phyloP scores from a whole-genome alignment of 2,797 vertebrate species.

The Basileuterus tristriatus region DNA sequence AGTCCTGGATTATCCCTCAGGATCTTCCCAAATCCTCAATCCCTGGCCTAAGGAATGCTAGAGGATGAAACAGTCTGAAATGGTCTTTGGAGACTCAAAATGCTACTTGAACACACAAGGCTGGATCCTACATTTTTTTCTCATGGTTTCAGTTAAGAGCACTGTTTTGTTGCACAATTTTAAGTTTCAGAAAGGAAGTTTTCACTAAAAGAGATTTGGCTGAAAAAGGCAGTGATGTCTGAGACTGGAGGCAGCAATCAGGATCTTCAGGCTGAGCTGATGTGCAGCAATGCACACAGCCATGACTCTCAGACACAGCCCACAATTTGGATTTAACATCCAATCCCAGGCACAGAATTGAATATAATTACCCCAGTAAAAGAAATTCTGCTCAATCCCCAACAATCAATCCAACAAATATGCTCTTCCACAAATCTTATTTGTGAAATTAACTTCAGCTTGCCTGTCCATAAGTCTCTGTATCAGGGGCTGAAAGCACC shows the following conservation, averaged over 20 bases:
- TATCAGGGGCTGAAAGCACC: background rate
- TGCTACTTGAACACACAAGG: background rate
- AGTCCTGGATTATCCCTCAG: background rate
- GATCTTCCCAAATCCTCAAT: background rate
- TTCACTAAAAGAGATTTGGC: background rate
- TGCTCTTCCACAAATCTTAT: background rate
- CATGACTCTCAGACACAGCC: background rate
- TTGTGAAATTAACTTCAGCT: background rate
- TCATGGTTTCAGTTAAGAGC: background rate
- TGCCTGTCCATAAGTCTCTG: background rate
- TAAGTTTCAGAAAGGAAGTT: background rate
- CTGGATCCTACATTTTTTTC: background rate
- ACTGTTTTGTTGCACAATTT: background rate
- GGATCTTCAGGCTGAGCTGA: background rate
- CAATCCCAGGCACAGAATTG: background rate
- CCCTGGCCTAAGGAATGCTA: background rate
- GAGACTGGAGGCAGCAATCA: background rate
- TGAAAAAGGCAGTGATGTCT: background rate
- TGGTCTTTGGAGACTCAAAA: background rate
- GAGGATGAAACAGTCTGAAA: background rate
- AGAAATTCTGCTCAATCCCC: background rate
- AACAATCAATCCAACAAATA: background rate
- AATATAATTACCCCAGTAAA: background rate
- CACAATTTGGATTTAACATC: background rate
- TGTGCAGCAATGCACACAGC: background rate